These are phyloP conservation scores for Isotomurus palustris DNA, from an alignment of 2,888 invertebrate species.

Conservation along the genomic window DNA sequence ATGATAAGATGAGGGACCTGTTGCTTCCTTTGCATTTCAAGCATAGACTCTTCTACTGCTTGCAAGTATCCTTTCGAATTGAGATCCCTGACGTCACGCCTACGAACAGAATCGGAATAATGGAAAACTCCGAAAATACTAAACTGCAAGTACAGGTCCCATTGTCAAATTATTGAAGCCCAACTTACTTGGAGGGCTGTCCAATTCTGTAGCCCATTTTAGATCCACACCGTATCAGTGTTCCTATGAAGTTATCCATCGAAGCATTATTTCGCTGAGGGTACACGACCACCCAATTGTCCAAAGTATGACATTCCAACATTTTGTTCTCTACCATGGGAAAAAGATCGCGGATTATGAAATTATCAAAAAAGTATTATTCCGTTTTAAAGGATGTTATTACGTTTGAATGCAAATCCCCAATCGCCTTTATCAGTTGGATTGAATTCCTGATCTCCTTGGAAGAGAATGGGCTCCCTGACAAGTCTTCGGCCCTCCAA, in stretches of 20 bases:
- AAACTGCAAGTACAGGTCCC: no score
- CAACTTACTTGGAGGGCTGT: not conserved
- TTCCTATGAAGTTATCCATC: not conserved
- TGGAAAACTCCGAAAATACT: no score
- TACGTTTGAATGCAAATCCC: constrained; percentile 5
- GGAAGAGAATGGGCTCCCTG: not conserved
- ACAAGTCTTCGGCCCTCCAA: not conserved
- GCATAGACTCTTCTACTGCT: no score
- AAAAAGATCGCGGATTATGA: no score
- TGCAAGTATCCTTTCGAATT: no score
- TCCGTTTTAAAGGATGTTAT: no score
- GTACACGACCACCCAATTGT: not conserved
- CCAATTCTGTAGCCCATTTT: not conserved
- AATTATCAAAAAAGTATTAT: no score
- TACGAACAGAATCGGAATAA: no score
- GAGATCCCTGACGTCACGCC: no score
- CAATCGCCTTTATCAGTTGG: constrained; percentile 1
- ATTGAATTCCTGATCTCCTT: not conserved
- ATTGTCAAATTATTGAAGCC: no score
- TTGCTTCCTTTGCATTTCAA: no score
- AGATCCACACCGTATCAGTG: not conserved
- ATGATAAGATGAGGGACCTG: no score
- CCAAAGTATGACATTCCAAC: not conserved
- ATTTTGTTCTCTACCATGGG: not conserved
- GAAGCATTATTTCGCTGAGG: not conserved